Base-by-base conservation (phyloP, 2,113 vertebrate genomes). In the Microtus ochrogaster region DNA sequence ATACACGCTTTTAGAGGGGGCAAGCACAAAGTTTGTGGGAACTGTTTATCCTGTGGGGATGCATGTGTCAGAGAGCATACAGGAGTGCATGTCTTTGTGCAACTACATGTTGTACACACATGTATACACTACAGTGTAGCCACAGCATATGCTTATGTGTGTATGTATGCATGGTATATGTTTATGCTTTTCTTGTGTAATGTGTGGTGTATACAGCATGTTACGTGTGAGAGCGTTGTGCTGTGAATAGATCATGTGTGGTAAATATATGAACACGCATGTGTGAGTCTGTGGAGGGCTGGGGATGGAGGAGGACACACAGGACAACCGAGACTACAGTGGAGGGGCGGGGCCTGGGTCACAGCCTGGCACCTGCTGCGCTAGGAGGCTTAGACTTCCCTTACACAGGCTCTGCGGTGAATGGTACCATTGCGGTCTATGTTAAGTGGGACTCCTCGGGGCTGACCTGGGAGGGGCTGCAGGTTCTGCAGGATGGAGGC, bases 401-500 rank as follows among this genome's bases (percentile, higher is more conserved):
- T 28, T 70, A 33, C 61, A 3, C 2, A 36, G 93, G 79, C 77
- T 65, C 41, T 41, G 47, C 30, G 26, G 58, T 5, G 30, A 41
- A 41, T 76, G 36, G 68, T 41, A 47, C 33, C 21, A 17, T 14
- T 55, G 72, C 49, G 58, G 44, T n/a, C n/a, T 11, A 9, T 52
- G 4, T 9, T 9, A 6, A 21, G 3, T 2, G 36, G 36, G 49
- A 8, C 3, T 72, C 9, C 16, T 14, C 17, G 2, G 24, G 76
- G 91, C 98, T 91, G 93, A 99, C 99, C 99, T 98, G 99, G 73
- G 1, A 99, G 94, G 0, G 98, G 99, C 98, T 99, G 99, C 95
- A 99, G 98, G 76, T 99, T 99, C 97, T 99, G 99, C 96, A 99
- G 97, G 97, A 99, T 99, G 98, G 98, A 99, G 47, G 99, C 99